Percentiles rank a stretch among this genome's conserved stretches.
These are phyloP conservation scores for Nymphalis polychloros DNA, from an alignment of 2,888 invertebrate genomes.

Conservation along the genomic window DNA sequence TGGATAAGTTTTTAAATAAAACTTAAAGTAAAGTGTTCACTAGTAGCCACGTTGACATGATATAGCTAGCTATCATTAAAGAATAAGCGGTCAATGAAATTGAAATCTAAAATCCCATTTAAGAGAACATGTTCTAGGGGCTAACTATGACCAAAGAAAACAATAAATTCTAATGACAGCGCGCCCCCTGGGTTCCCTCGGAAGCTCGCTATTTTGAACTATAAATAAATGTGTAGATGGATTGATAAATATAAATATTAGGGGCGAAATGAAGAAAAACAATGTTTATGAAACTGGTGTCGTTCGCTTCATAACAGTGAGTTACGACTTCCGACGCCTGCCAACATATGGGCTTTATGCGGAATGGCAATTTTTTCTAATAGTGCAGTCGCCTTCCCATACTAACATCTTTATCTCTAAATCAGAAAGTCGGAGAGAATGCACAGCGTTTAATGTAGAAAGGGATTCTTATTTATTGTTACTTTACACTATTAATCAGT, in stretches of 20 bases:
- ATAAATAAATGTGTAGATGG: constrained; percentile 82
- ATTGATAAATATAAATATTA: constrained; percentile 82
- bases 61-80: constrained; percentile 4
- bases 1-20: too few relatives aligned
- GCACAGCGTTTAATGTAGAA: background rate
- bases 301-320: constrained; percentile 81
- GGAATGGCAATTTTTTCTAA: constrained; percentile 66
- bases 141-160: constrained; percentile 76
- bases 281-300: constrained; percentile 82
- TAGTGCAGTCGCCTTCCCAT: constrained; percentile 2
- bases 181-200: constrained; percentile 75
- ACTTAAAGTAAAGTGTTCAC: background rate
- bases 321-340: constrained; percentile 81
- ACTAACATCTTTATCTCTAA: constrained; percentile 31
- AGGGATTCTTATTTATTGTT: background rate
- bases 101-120: constrained; percentile 58
- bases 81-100: constrained; percentile 31
- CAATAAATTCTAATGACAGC: constrained; percentile 80
- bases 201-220: constrained; percentile 79
- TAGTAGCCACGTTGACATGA: background rate
- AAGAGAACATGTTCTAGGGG: constrained; percentile 58
- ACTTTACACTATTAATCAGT: constrained; percentile 1
- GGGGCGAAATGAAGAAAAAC: constrained; percentile 82
- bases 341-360: constrained; percentile 71
- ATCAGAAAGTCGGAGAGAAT: constrained; percentile 1